Base-by-base conservation (phyloP, 2,797 vertebrate genomes). In the Esox lucius region DNA sequence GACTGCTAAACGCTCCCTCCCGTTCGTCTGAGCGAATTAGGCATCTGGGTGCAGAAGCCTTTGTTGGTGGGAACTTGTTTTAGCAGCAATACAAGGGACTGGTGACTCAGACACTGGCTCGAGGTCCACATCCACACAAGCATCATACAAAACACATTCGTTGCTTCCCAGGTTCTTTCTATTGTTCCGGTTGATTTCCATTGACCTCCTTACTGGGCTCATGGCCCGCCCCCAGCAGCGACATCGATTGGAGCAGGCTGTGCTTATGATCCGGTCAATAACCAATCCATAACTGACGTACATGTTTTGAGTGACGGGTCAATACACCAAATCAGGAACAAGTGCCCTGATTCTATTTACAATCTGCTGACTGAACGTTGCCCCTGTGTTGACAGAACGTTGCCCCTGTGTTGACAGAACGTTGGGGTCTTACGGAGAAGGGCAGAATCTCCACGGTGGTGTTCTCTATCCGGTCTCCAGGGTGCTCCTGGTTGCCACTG, bases 401-500 rank as follows among this genome's bases (percentile, higher is more conserved):
- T 49, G 68, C 28, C 28, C 76, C 31, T 78, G 19, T 33, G 39
- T 49, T 48, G 28, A 33, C 26, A n/a, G 68, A 35, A 33, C 19
- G 56, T 28, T 49, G 68, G 78, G n/a, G 2, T 24, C 85, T 77
- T 94, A 99, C 98, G 93, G 93, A 94, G 72, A 95, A 93, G 81
- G 97, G 97, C 87, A 99, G 90, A 80, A 99, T 94, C 81, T 99
- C 98, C 81, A 99, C 96, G 6, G 96, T 97, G 17, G 98, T 97
- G 88, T 99, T 99, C 71, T 95, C 90, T 49, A 99, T 94, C 89
- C 95, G 95, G 88, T 99, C 98, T 75, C 96, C 97, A 9, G 97
- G 98, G 76, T 99, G 98, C 80, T 99, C 98, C 87, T 96, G 95
- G 87, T 99, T 99, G 75, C 98, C 98, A 73, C 97, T 99, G 80